phyloP scores from a whole-genome alignment of 2,113 vertebrate genomes.

The Gobio gobio region DNA sequence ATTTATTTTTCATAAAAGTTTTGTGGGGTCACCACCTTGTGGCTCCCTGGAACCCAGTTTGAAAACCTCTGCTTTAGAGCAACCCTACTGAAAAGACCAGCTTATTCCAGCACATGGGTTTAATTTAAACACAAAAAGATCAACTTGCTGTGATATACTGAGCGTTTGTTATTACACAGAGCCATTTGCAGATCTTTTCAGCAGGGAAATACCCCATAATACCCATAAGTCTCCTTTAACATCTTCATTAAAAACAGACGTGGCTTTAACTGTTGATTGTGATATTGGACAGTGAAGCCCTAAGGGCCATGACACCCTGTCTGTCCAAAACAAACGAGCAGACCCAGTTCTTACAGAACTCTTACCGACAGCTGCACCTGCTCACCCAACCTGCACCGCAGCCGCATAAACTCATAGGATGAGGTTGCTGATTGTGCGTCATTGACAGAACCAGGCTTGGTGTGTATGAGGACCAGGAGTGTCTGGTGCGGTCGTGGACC shows the following conservation, averaged over 20 bases:
- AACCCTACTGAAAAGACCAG: not conserved
- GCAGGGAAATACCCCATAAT: not conserved
- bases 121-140: not conserved
- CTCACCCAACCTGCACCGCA: not conserved
- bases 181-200: not conserved
- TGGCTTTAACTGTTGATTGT: conserved; percentile 6
- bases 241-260: conserved; percentile 27
- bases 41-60: not conserved
- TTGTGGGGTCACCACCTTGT: not conserved
- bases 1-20: not conserved
- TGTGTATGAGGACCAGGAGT: conserved; percentile 15
- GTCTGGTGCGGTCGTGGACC: conserved; percentile 25
- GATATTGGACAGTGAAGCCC: conserved; percentile 35
- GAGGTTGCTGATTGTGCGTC: conserved; percentile 17
- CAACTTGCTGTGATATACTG: not conserved
- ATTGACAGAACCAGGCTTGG: not conserved
- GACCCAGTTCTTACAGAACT: not conserved
- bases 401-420: not conserved
- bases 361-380: conserved; percentile 6
- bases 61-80: not conserved
- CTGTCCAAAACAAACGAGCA: conserved; percentile 25
- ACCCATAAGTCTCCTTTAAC: not conserved
- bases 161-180: not conserved
- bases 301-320: conserved; percentile 14
- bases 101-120: not conserved